These are phyloP conservation scores for Drosophila siamana DNA, from an alignment of 2,888 invertebrate genomes.

Conservation along the genomic window DNA sequence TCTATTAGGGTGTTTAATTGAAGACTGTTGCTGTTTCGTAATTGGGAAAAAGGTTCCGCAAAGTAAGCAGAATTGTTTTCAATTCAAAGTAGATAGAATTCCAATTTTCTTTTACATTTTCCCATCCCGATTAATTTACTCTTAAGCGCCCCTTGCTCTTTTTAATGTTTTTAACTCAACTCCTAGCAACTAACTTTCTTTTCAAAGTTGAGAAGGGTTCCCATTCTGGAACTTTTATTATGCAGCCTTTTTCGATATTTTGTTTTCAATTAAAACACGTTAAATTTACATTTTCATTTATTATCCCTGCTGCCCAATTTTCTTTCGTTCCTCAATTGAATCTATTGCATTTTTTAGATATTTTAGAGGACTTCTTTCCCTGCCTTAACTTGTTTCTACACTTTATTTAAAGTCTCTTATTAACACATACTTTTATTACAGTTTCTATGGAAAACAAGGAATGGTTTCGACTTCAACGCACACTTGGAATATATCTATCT, in stretches of 20 bases:
- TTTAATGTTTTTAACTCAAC: neutral
- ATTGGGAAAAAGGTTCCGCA: neutral
- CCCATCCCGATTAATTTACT: no score
- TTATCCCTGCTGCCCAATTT: neutral
- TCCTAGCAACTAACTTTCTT: neutral
- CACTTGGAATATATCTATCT: neutral
- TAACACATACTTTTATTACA: neutral
- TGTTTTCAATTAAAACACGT: no score
- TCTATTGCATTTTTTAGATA: neutral
- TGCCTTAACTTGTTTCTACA: no score
- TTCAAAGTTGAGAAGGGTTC: neutral
- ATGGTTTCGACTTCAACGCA: conserved; percentile 24
- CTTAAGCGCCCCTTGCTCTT: no score
- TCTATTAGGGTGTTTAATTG: conserved; percentile 18
- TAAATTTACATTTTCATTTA: neutral
- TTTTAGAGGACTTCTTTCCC: no score
- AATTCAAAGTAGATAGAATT: neutral
- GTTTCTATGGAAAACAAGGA: neutral
- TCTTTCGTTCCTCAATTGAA: neutral
- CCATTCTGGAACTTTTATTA: neutral
- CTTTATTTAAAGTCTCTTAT: neutral
- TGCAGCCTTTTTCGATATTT: neutral
- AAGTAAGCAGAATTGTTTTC: neutral
- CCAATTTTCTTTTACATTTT: neutral
- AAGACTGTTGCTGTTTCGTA: conserved; percentile 6